Conservation (phyloP, 1,140 invertebrate genomes). For the Capitella teleta region DNA sequence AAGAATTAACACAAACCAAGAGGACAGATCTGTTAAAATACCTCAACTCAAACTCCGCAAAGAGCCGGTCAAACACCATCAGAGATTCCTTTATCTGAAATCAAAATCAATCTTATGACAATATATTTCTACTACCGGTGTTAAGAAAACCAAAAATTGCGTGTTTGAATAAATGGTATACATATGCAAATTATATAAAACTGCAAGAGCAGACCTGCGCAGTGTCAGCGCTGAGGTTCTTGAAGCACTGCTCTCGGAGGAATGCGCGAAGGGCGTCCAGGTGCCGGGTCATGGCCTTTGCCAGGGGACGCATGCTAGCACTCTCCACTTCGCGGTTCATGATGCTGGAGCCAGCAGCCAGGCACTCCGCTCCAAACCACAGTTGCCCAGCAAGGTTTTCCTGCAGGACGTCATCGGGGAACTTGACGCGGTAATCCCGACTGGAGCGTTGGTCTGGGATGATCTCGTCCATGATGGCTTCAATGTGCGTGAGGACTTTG, state of each 20-base stretch:
- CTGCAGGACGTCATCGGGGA: slow-evolving; percentile 95
- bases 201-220: slow-evolving; percentile 55
- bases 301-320: slow-evolving; percentile 88
- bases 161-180: background rate
- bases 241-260: slow-evolving; percentile 66
- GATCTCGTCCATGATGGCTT: slow-evolving; percentile 89
- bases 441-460: slow-evolving; percentile 75
- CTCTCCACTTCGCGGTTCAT: slow-evolving; percentile 91
- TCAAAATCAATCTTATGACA: background rate
- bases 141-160: too few relatives aligned
- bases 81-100: slow-evolving; percentile 59
- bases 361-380: slow-evolving; percentile 91
- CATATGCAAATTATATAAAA: background rate
- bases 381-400: slow-evolving; percentile 94
- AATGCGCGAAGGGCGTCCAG: slow-evolving; percentile 82
- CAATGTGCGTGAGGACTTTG: slow-evolving; percentile 70
- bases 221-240: slow-evolving; percentile 46
- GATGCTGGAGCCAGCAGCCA: slow-evolving; percentile 71
- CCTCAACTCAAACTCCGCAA: slow-evolving; percentile 92
- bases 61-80: slow-evolving; percentile 85
- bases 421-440: slow-evolving; percentile 93
- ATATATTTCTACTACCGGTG: slow-evolving; percentile 1
- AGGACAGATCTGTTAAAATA: slow-evolving; percentile 17
- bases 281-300: slow-evolving; percentile 86
- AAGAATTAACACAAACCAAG: slow-evolving; percentile 4